phyloP scores from a whole-genome alignment of 53 echinoderm and acorn worm genomes.

The Temnopleurus reevesii region DNA sequence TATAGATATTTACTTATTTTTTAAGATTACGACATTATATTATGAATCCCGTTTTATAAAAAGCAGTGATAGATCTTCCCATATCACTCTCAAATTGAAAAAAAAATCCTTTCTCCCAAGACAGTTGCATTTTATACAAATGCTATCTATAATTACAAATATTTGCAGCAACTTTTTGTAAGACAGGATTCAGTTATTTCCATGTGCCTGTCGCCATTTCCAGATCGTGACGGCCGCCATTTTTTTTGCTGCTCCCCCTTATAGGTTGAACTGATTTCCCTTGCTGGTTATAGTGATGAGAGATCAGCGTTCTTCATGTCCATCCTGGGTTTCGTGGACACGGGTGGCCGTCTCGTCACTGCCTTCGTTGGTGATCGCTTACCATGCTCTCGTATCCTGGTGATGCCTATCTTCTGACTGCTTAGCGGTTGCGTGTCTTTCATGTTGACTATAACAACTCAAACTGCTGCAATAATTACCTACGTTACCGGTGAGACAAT shows the following conservation, averaged over 20 bases:
- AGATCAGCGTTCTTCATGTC: conserved; percentile 47
- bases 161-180: too few species aligned
- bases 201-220: background rate
- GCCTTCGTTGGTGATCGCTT: conserved; percentile 34
- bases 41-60: too few species aligned
- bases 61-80: too few species aligned
- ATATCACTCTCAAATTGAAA: too few species aligned
- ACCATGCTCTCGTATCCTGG: conserved; percentile 38
- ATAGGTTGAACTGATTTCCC: conserved; percentile 30
- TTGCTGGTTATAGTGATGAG: conserved; percentile 46
- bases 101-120: too few species aligned
- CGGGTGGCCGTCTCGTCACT: background rate
- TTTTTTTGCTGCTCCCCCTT: background rate
- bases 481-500: conserved; percentile 31
- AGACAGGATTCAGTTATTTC: background rate
- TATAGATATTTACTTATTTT: too few species aligned
- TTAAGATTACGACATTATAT: too few species aligned
- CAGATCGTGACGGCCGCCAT: conserved; percentile 29
- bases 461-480: conserved; percentile 25
- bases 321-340: conserved; percentile 38
- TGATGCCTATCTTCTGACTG: conserved; percentile 22
- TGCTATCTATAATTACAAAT: too few species aligned
- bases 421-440: background rate
- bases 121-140: too few species aligned
- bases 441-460: conserved; percentile 15